These are phyloP conservation scores for Falco biarmicus DNA, from an alignment of 2,797 vertebrate species.

Conservation along the genomic window DNA sequence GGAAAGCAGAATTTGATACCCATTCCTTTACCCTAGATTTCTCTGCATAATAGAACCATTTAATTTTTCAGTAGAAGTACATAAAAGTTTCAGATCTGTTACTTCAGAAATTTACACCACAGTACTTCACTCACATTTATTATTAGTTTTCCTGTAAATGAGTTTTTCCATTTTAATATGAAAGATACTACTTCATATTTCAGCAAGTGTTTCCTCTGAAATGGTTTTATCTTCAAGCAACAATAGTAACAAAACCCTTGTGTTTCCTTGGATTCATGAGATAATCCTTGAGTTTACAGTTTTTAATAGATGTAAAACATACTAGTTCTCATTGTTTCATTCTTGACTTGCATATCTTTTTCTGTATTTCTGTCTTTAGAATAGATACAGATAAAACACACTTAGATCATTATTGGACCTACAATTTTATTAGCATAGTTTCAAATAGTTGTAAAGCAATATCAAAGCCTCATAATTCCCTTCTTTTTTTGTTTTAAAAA, in stretches of 20 bases:
- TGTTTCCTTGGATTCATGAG: not conserved
- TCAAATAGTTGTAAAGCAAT: not conserved
- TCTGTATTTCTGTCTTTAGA: not conserved
- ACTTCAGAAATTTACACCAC: not conserved
- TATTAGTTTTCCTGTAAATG: not conserved
- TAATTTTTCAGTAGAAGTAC: not conserved
- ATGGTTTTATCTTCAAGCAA: not conserved
- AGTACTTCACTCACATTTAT: not conserved
- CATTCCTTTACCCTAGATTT: not conserved
- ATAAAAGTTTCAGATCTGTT: not conserved
- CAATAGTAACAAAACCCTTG: not conserved
- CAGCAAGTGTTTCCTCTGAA: not conserved
- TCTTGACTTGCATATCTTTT: not conserved
- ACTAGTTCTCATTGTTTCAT: not conserved
- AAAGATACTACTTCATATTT: not conserved
- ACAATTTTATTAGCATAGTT: not conserved
- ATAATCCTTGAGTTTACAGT: not conserved
- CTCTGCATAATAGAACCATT: not conserved
- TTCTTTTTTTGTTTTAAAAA: not conserved
- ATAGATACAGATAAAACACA: not conserved
- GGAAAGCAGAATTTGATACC: not conserved
- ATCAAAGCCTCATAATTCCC: not conserved
- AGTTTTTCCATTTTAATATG: not conserved
- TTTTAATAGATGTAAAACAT: not conserved
- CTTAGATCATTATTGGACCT: fast-evolving